Evolutionary conservation across 53 echinoderm and acorn worm genomes (phyloP).

Genomic region (Stichopus horrens): DNA sequence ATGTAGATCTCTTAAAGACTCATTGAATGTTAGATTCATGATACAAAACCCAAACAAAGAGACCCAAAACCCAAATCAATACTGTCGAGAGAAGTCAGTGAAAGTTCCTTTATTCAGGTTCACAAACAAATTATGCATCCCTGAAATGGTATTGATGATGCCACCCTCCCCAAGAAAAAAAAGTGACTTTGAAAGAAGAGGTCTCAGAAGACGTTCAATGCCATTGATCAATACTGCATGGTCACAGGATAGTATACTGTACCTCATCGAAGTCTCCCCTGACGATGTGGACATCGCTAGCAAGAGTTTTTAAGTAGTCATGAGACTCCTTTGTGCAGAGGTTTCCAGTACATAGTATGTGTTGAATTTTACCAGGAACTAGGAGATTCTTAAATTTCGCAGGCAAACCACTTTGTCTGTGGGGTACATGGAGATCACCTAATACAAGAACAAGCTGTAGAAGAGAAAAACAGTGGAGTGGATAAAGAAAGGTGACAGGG

Average conservation of each 20-base stretch:
- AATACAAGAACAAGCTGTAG: constrained; percentile 91
- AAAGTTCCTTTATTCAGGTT: too few species aligned
- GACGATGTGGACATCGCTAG: constrained; percentile 99
- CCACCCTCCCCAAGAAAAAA: too few species aligned
- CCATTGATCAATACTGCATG: too few species aligned
- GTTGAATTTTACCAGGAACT: constrained; percentile 95
- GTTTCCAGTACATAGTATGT: constrained; percentile 95
- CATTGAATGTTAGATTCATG: too few species aligned
- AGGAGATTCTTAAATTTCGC: constrained; percentile 95
- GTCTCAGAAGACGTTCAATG: too few species aligned
- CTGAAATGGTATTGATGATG: too few species aligned
- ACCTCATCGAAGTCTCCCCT: constrained; percentile 99
- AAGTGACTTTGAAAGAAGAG: too few species aligned
- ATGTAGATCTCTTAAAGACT: too few species aligned
- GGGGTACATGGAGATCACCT: constrained; percentile 97
- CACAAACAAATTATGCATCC: too few species aligned
- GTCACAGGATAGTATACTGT: not conserved
- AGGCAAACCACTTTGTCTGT: constrained; percentile 86
- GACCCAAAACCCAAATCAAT: too few species aligned
- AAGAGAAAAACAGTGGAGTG: not conserved
- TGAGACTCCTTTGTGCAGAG: constrained; percentile 98
- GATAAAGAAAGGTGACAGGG: not conserved
- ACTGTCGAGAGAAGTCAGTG: too few species aligned
- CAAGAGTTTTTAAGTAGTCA: constrained; percentile 96
- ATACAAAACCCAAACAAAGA: too few species aligned